phyloP scores from a whole-genome alignment of 2,797 vertebrate genomes.

The Pseudochirops cupreus region DNA sequence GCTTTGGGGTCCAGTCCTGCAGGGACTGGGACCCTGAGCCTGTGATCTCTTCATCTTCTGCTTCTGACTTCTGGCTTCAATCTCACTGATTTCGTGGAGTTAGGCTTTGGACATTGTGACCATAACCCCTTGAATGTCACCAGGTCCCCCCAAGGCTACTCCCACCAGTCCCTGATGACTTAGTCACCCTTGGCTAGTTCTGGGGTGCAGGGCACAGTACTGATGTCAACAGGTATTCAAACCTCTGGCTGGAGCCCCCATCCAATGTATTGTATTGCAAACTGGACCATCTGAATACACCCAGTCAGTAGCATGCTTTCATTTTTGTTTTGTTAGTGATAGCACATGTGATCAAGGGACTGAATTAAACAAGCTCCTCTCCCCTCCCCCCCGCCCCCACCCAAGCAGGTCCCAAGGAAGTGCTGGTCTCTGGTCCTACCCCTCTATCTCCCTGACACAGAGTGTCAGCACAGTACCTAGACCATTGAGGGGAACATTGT shows the following conservation, averaged over 20 bases:
- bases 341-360: background rate
- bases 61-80: background rate
- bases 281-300: background rate
- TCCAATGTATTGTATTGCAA: background rate
- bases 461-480: background rate
- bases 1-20: background rate
- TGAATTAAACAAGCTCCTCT: background rate
- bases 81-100: background rate
- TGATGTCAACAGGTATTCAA: background rate
- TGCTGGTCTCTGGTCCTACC: background rate
- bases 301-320: background rate
- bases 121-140: background rate
- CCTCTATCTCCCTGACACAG: background rate
- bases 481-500: background rate
- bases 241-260: too few relatives aligned
- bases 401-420: background rate
- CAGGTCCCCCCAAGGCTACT: too few relatives aligned
- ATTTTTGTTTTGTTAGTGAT: background rate
- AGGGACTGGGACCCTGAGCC: background rate
- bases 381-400: too few relatives aligned
- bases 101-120: background rate
- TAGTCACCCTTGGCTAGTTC: background rate
- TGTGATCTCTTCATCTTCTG: background rate
- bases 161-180: background rate
- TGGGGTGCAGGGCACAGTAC: too few relatives aligned